These are phyloP conservation scores for Merluccius polli DNA, from an alignment of 2,797 vertebrate genomes.

Conservation along the genomic window DNA sequence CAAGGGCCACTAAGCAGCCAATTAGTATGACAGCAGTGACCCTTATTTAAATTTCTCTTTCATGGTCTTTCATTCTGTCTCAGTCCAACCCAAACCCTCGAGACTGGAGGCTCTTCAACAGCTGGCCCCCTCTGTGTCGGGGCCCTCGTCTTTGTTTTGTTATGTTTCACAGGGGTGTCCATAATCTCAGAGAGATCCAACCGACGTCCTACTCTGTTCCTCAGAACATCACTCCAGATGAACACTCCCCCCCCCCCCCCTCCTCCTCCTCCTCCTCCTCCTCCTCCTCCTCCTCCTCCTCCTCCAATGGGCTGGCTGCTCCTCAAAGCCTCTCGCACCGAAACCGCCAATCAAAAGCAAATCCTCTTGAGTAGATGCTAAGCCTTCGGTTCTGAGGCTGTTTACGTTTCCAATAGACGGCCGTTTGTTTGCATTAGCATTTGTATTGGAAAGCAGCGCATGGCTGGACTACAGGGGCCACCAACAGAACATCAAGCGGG, in stretches of 20 bases:
- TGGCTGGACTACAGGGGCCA: slow-evolving; percentile 52
- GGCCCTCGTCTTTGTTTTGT: slow-evolving; percentile 51
- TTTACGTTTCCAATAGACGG: slow-evolving; percentile 45
- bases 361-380: slow-evolving; percentile 51
- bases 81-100: background rate
- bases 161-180: slow-evolving; percentile 58
- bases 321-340: slow-evolving; percentile 42
- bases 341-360: slow-evolving; percentile 59
- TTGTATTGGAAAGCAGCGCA: slow-evolving; percentile 63
- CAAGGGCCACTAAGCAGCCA: slow-evolving; percentile 56
- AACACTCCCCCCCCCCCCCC: background rate
- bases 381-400: slow-evolving; percentile 46
- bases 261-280: too few relatives aligned
- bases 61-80: slow-evolving; percentile 16
- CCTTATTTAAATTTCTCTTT: slow-evolving; percentile 59
- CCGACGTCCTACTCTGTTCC: slow-evolving; percentile 40
- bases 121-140: background rate
- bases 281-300: slow-evolving; percentile 6
- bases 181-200: slow-evolving; percentile 58
- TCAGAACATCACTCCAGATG: slow-evolving; percentile 47
- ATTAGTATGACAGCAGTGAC: slow-evolving; percentile 59
- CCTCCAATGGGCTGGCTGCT: slow-evolving; percentile 33
- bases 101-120: background rate
- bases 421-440: slow-evolving; percentile 60
- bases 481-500: slow-evolving; percentile 49